These are phyloP conservation scores for Bombus sibiricus DNA, from an alignment of 1,140 invertebrate genomes.

Conservation along the genomic window DNA sequence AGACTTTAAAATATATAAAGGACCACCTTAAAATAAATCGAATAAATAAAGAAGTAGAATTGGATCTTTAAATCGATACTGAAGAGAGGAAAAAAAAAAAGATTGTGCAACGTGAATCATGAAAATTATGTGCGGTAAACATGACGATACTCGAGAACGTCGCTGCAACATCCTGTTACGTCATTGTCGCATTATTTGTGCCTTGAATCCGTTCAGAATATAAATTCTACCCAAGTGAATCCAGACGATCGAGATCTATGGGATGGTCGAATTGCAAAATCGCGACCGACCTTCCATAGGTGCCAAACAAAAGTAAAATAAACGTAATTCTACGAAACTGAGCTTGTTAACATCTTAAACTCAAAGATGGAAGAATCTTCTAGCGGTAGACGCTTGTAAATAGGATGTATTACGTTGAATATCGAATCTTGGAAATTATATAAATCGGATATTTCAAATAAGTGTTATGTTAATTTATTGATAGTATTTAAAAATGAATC, in stretches of 20 bases:
- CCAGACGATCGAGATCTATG: neutral
- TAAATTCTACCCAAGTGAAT: neutral
- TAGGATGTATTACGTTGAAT: neutral
- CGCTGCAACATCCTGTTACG: slow-evolving; percentile 26
- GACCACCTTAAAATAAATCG: too few relatives aligned
- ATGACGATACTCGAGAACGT: neutral
- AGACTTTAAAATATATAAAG: too few relatives aligned
- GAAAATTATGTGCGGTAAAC: slow-evolving; percentile 11
- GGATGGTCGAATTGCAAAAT: neutral
- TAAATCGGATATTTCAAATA: too few relatives aligned
- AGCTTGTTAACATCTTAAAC: too few relatives aligned
- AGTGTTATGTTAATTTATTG: too few relatives aligned
- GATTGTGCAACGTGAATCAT: neutral
- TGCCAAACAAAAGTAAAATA: neutral
- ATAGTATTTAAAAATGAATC: too few relatives aligned
- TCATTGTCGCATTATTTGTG: slow-evolving; percentile 22
- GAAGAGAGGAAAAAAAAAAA: neutral
- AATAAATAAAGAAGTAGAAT: neutral
- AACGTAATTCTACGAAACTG: too few relatives aligned
- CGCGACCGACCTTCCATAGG: neutral
- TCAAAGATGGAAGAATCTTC: neutral
- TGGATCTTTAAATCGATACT: neutral
- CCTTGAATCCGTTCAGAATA: slow-evolving; percentile 9
- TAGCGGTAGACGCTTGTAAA: neutral
- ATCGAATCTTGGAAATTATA: neutral